Evolutionary conservation across 2,888 invertebrate species (phyloP).

Genomic region (Carabus problematicus): DNA sequence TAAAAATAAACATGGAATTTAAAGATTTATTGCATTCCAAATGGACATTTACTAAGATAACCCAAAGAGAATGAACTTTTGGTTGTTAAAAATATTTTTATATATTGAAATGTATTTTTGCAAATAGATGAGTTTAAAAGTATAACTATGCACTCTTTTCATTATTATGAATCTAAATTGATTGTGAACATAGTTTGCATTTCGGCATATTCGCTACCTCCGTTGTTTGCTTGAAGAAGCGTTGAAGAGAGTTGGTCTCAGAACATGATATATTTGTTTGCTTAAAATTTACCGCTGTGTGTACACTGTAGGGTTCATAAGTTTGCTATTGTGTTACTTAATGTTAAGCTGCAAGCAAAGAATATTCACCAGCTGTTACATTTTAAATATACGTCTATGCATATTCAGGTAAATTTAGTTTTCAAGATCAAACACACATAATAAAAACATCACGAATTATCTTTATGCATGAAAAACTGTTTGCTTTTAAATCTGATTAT

Average conservation of each 20-base stretch:
- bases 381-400: too few species aligned
- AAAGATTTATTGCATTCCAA: not conserved
- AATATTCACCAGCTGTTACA: too few species aligned
- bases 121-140: not conserved
- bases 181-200: conserved; percentile 8
- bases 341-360: too few species aligned
- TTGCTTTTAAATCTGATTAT: too few species aligned
- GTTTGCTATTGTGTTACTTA: too few species aligned
- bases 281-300: not conserved
- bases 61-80: not conserved
- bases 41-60: not conserved
- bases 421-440: too few species aligned
- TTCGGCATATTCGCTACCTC: not conserved
- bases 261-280: conserved; percentile 21
- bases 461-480: too few species aligned
- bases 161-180: conserved; percentile 17
- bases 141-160: not conserved
- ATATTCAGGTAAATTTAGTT: too few species aligned
- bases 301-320: too few species aligned
- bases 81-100: not conserved
- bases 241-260: not conserved
- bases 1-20: too few species aligned
- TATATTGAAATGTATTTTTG: not conserved
- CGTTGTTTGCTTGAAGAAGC: conserved; percentile 7
- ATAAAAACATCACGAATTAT: too few species aligned